Conservation (phyloP, 2,113 vertebrate genomes). For the Myotis brandtii region DNA sequence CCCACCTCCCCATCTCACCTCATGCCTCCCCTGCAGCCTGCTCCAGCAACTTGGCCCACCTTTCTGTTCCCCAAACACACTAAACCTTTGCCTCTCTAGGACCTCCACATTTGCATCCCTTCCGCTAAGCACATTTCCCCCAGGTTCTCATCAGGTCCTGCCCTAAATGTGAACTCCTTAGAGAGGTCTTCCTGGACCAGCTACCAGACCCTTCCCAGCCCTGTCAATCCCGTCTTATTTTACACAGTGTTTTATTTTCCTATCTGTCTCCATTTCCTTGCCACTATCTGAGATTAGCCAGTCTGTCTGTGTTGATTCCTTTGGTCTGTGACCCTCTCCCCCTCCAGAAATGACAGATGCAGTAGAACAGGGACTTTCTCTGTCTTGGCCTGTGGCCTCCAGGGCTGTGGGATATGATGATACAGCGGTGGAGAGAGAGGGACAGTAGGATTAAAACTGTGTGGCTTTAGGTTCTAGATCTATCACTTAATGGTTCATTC, state of each 20-base stretch:
- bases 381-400: background rate
- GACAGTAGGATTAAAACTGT: background rate
- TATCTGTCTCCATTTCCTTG: background rate
- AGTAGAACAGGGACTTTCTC: background rate
- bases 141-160: background rate
- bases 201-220: background rate
- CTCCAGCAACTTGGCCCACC: background rate
- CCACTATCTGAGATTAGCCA: background rate
- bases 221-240: background rate
- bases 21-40: background rate
- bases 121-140: background rate
- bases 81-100: no score
- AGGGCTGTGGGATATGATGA: background rate
- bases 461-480: background rate
- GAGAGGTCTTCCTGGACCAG: background rate
- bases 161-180: background rate
- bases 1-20: fast-evolving
- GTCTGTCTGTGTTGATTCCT: background rate
- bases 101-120: background rate
- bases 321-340: background rate
- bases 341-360: background rate
- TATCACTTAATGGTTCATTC: no score
- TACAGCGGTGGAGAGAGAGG: fast-evolving
- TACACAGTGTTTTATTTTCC: background rate
- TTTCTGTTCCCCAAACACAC: background rate